A percentile compares a stretch with the other conserved stretches of the same genome.
These are phyloP conservation scores for Oscheius sp. DNA, from an alignment of 1,140 invertebrate genomes.

Conservation along the genomic window DNA sequence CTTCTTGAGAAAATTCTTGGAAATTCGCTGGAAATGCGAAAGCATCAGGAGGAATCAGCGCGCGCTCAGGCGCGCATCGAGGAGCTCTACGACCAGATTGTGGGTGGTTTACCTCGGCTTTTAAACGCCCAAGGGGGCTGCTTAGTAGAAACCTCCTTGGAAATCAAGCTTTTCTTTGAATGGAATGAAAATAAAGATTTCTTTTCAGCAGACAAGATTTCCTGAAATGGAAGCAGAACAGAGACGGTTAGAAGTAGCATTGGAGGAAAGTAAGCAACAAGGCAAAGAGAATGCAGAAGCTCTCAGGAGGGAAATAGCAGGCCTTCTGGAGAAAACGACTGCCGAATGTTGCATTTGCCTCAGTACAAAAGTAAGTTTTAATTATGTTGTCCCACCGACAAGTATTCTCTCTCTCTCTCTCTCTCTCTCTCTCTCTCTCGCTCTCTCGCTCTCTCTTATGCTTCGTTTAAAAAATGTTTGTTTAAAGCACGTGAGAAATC, in stretches of 20 bases:
- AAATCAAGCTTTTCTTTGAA: no score
- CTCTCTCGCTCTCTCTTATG: no score
- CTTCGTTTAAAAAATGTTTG: no score
- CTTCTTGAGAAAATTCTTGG: background rate
- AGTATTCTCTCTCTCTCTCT: no score
- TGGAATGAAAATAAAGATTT: background rate
- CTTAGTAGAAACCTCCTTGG: background rate
- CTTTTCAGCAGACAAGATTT: slow-evolving; percentile 13
- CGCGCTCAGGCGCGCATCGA: background rate
- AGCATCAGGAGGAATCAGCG: background rate
- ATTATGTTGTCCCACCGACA: no score
- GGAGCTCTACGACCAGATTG: background rate
- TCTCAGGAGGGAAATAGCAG: slow-evolving; percentile 8
- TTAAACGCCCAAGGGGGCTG: background rate
- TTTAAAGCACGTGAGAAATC: no score
- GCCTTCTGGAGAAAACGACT: slow-evolving; percentile 11
- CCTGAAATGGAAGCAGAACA: slow-evolving; percentile 19
- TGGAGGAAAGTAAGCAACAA: slow-evolving; percentile 8
- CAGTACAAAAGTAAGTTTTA: slow-evolving; percentile 5
- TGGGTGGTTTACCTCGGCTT: background rate
- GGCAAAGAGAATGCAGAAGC: background rate
- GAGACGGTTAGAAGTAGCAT: background rate
- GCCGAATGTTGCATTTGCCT: slow-evolving; percentile 27
- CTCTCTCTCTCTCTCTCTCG: no score
- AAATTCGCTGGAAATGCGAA: background rate